These are phyloP conservation scores for Furnarius figulus DNA, from an alignment of 2,113 vertebrate species.

Conservation along the genomic window DNA sequence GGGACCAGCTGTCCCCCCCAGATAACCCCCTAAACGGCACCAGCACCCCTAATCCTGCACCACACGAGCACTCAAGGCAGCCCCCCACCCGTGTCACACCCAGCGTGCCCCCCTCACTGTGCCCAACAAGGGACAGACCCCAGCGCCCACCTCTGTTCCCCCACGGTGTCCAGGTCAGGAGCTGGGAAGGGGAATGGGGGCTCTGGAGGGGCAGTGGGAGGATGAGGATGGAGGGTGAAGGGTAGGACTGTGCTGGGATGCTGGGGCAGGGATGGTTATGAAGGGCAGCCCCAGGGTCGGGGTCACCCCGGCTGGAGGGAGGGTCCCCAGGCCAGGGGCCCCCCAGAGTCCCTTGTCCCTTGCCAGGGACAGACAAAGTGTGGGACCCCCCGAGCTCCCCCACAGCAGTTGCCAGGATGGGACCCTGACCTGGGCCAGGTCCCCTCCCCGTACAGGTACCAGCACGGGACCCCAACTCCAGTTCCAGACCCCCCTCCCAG, in stretches of 20 bases:
- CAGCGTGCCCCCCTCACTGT: fast-evolving
- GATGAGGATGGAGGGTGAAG: background rate
- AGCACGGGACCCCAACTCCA: background rate
- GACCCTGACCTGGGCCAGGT: background rate
- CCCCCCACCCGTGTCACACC: fast-evolving
- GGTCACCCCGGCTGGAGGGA: background rate
- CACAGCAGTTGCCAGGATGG: background rate
- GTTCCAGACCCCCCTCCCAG: fast-evolving
- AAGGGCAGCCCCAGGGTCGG: background rate
- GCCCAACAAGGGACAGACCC: background rate
- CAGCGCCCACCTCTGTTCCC: background rate
- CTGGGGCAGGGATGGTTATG: background rate
- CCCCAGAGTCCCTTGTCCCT: slow-evolving; percentile 67
- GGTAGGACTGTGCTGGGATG: background rate
- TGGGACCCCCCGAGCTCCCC: background rate
- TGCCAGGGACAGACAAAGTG: background rate
- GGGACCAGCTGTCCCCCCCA: background rate
- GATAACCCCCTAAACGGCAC: fast-evolving
- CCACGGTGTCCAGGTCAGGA: background rate
- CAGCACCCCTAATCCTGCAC: background rate
- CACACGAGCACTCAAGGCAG: fast-evolving
- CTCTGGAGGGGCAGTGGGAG: background rate
- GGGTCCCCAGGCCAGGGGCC: slow-evolving; percentile 47
- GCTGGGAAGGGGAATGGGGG: background rate
- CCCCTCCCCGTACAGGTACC: background rate